A percentile compares a stretch with the other conserved stretches of the same genome.
phyloP scores from a whole-genome alignment of 2,113 vertebrate species.

The Cebus imitator region DNA sequence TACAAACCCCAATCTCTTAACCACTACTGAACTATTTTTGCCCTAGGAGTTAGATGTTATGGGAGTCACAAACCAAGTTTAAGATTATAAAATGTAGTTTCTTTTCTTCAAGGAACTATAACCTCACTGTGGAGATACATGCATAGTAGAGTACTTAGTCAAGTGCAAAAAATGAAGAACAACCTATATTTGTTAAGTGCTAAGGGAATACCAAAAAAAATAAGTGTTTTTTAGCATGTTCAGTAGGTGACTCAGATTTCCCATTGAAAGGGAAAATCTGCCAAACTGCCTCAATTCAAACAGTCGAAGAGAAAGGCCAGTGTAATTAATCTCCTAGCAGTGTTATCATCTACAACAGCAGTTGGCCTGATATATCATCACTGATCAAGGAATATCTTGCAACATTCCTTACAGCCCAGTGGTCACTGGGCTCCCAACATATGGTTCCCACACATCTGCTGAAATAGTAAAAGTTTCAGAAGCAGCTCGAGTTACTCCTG shows the following conservation, averaged over 20 bases:
- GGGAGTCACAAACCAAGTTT: background rate
- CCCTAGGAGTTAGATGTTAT: background rate
- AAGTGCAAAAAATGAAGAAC: slow-evolving; percentile 29
- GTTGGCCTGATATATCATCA: background rate
- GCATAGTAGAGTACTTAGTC: background rate
- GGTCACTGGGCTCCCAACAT: background rate
- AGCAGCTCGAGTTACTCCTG: background rate
- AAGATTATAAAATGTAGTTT: slow-evolving; percentile 5
- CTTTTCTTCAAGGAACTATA: background rate
- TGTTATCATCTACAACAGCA: slow-evolving; percentile 15
- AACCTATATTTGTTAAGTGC: slow-evolving; percentile 31
- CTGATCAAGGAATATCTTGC: background rate
- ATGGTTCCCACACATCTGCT: background rate
- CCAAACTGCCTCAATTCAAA: slow-evolving; percentile 28
- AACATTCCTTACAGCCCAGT: background rate
- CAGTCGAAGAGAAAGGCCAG: slow-evolving; percentile 42
- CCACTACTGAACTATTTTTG: background rate
- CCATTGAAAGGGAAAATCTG: slow-evolving; percentile 41
- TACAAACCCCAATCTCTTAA: slow-evolving; percentile 14
- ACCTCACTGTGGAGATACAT: background rate
- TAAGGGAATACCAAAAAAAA: slow-evolving; percentile 31
- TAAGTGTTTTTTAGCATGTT: slow-evolving; percentile 28
- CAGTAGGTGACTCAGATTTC: slow-evolving; percentile 47
- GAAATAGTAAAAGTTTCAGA: slow-evolving; percentile 8
- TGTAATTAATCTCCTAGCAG: background rate